Conservation (phyloP, 1,140 invertebrate species). For the Drosophila pallidifrons region DNA sequence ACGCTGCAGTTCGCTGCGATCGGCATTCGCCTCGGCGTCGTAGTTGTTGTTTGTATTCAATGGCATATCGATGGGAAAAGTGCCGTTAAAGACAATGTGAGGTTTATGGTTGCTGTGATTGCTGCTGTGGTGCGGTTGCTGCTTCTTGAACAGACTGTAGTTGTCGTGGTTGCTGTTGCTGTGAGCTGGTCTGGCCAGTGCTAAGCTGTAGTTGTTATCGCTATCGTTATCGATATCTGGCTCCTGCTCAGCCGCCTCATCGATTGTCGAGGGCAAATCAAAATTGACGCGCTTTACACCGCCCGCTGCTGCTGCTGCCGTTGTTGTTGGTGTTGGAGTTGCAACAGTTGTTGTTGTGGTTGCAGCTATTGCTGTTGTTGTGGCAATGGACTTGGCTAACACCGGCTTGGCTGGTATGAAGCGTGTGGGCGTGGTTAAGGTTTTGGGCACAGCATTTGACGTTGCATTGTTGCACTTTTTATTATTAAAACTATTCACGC, state of each 20-base stretch:
- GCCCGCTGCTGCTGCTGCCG: conserved; percentile 37
- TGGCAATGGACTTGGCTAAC: conserved; percentile 46
- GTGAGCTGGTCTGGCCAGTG: conserved; percentile 22
- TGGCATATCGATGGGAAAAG: conserved; percentile 92
- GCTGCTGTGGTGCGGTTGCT: conserved; percentile 3
- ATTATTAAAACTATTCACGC: conserved; percentile 43
- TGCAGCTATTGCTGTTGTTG: conserved; percentile 8
- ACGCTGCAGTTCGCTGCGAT: conserved; percentile 66
- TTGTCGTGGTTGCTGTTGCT: conserved; percentile 15
- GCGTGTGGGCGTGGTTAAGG: conserved; percentile 74
- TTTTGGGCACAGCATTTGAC: conserved; percentile 60
- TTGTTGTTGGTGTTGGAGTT: neutral
- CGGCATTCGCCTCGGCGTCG: conserved; percentile 77
- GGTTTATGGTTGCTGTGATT: conserved; percentile 42
- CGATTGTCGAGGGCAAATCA: conserved; percentile 68
- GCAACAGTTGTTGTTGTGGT: neutral
- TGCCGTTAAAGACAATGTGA: conserved; percentile 90
- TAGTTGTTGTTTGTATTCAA: conserved; percentile 69
- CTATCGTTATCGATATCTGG: conserved; percentile 37
- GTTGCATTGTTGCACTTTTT: conserved; percentile 37
- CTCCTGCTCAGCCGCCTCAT: conserved; percentile 60
- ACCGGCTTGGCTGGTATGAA: conserved; percentile 71
- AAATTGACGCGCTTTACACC: conserved; percentile 76
- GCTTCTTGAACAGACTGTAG: conserved; percentile 11
- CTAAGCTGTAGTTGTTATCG: conserved; percentile 28